Evolutionary conservation across 2,797 vertebrate species (phyloP).

Genomic region (Lepilemur septentrionalis): DNA sequence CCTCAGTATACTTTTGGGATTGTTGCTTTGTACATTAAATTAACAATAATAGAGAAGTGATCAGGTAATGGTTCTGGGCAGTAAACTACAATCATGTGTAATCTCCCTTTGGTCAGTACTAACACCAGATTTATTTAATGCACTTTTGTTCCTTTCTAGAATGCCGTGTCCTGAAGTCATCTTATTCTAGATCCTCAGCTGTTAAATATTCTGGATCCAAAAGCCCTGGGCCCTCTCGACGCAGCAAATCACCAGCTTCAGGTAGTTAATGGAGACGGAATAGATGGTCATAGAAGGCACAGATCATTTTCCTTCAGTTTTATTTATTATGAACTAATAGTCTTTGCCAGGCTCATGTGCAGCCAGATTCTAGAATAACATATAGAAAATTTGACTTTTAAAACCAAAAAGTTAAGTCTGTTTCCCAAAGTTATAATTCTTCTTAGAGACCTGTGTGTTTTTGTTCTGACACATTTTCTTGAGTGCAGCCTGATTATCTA

Average conservation of each 20-base stretch:
- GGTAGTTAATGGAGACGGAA: slow-evolving; percentile 83
- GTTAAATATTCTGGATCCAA: slow-evolving; percentile 87
- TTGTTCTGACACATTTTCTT: slow-evolving; percentile 28
- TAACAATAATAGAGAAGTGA: neutral
- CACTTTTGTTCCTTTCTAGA: slow-evolving; percentile 84
- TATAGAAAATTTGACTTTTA: neutral
- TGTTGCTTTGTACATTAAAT: neutral
- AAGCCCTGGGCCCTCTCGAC: slow-evolving; percentile 90
- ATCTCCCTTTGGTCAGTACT: neutral
- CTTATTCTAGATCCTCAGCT: slow-evolving; percentile 88
- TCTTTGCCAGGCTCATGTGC: neutral
- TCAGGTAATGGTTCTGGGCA: neutral
- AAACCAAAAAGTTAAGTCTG: neutral
- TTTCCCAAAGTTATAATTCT: neutral
- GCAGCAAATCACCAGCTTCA: slow-evolving; percentile 95
- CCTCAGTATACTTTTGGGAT: neutral
- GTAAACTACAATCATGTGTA: neutral
- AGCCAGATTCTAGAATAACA: neutral
- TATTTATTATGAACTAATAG: neutral
- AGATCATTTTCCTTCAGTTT: neutral
- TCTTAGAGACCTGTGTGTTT: neutral
- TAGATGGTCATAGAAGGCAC: rapidly evolving
- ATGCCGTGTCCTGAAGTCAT: slow-evolving; percentile 93
- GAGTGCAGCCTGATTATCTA: neutral
- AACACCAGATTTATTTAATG: neutral